phyloP scores from a whole-genome alignment of 2,797 vertebrate genomes.

The Sebastiscus albofasciatus region DNA sequence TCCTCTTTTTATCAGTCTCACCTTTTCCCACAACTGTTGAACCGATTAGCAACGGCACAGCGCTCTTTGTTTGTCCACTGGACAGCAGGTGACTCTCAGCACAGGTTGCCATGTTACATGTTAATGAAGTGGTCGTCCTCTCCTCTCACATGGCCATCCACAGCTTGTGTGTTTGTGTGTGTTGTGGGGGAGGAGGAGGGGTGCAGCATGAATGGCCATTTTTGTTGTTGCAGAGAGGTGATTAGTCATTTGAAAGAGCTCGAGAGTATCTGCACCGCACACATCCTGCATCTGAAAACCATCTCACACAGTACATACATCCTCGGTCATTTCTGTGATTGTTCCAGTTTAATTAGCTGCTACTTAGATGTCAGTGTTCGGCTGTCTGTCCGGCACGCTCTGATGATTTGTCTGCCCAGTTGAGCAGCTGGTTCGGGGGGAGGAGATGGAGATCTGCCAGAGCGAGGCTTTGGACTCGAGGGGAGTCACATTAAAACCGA shows the following conservation, averaged over 20 bases:
- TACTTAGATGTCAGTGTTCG: not conserved
- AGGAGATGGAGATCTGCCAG: conserved; percentile 37
- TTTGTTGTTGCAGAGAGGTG: conserved; percentile 23
- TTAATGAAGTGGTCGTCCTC: not conserved
- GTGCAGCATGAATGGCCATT: conserved; percentile 9
- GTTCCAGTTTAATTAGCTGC: conserved; percentile 39
- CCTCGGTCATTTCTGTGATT: not conserved
- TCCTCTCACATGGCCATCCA: not conserved
- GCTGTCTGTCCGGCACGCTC: not conserved
- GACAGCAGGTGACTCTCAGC: conserved; percentile 13
- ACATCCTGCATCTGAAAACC: conserved; percentile 1
- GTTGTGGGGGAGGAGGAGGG: not conserved
- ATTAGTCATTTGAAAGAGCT: conserved; percentile 30
- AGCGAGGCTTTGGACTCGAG: not conserved
- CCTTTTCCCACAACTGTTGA: conserved; percentile 21
- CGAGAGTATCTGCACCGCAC: conserved; percentile 19
- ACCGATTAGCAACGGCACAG: conserved; percentile 9
- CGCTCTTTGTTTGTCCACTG: not conserved
- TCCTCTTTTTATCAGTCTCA: conserved; percentile 41
- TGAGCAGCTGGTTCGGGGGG: conserved; percentile 34
- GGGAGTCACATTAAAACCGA: conserved; percentile 19
- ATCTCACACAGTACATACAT: not conserved
- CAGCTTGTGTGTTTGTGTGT: not conserved
- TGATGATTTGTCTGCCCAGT: not conserved
- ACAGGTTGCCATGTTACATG: conserved; percentile 5